Conservation (phyloP, 2,113 vertebrate genomes). For the Anser cygnoides region DNA sequence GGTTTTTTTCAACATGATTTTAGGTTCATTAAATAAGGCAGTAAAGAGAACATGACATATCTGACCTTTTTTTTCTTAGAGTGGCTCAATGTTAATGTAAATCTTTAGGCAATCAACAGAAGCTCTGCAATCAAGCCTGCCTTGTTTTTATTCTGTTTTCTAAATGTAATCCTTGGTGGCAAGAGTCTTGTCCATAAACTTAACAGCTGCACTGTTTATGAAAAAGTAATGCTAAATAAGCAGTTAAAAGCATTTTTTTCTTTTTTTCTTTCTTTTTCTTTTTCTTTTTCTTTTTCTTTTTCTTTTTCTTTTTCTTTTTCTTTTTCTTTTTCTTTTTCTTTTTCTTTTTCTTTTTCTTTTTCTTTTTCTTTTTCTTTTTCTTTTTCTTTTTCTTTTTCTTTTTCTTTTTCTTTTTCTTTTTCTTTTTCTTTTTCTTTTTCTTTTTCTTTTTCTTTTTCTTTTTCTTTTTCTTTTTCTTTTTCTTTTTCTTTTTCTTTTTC, state of each 20-base stretch:
- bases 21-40: not conserved
- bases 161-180: not conserved
- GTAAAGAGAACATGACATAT: not conserved
- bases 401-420: too few relatives aligned
- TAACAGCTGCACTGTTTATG: not conserved
- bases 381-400: too few relatives aligned
- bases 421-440: too few relatives aligned
- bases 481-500: too few relatives aligned
- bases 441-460: too few relatives aligned
- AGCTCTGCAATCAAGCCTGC: not conserved
- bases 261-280: too few relatives aligned
- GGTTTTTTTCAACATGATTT: not conserved
- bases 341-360: too few relatives aligned
- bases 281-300: too few relatives aligned
- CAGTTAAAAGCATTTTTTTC: not conserved
- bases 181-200: not conserved
- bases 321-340: too few relatives aligned
- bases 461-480: too few relatives aligned
- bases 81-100: not conserved
- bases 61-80: constrained; percentile 1
- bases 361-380: too few relatives aligned
- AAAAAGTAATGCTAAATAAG: not conserved
- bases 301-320: too few relatives aligned
- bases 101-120: not conserved
- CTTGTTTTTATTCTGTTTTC: not conserved